Evolutionary conservation across 2,797 vertebrate genomes (phyloP).

Genomic region (Spinibarbus caldwelli): DNA sequence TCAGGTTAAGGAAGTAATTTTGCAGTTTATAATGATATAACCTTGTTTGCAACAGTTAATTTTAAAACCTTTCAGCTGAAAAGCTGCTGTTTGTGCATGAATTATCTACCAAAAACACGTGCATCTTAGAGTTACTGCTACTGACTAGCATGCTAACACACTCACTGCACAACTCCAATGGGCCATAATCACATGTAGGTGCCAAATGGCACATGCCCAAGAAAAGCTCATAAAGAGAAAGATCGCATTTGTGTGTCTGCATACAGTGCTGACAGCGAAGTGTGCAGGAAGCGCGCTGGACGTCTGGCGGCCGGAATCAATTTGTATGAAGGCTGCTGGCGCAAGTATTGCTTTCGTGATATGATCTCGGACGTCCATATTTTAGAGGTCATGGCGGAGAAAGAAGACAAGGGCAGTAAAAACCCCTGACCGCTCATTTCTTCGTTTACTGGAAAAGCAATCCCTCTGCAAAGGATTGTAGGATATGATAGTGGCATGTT

Average conservation of each 20-base stretch:
- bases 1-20: background rate
- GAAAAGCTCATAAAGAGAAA: conserved; percentile 73
- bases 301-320: conserved; percentile 77
- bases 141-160: conserved; percentile 61
- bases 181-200: conserved; percentile 64
- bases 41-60: background rate
- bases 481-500: conserved; percentile 56
- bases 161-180: conserved; percentile 44
- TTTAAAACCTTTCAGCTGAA: background rate
- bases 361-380: conserved; percentile 70
- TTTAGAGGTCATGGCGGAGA: conserved; percentile 69
- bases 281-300: conserved; percentile 72
- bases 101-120: background rate
- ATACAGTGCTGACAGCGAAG: conserved; percentile 70
- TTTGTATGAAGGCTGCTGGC: conserved; percentile 72
- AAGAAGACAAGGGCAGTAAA: conserved; percentile 64
- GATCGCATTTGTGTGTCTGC: conserved; percentile 76
- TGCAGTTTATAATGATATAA: background rate
- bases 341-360: conserved; percentile 73
- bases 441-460: conserved; percentile 15
- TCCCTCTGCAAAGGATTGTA: conserved; percentile 56
- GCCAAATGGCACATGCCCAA: conserved; percentile 58
- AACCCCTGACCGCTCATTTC: conserved; percentile 14
- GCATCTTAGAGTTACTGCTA: background rate
- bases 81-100: background rate